phyloP scores from a whole-genome alignment of 1,140 invertebrate genomes.

The Cherax quadricarinatus region DNA sequence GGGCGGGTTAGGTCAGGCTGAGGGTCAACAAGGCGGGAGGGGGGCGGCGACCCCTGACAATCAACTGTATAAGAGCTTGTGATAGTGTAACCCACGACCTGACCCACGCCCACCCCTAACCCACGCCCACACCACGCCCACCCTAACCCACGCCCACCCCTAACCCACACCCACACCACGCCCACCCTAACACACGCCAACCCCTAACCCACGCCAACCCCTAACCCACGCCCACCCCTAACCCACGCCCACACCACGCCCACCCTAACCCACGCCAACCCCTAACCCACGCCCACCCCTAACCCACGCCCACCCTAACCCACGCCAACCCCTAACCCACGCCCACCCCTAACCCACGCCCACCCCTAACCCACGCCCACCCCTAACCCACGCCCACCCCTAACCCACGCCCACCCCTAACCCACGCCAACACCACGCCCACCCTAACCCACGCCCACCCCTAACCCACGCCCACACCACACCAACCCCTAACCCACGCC shows the following conservation, averaged over 20 bases:
- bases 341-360: too few relatives aligned
- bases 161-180: not conserved
- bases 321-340: too few relatives aligned
- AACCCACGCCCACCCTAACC: too few relatives aligned
- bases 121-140: not conserved
- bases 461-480: too few relatives aligned
- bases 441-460: too few relatives aligned
- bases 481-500: too few relatives aligned
- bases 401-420: too few relatives aligned
- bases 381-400: too few relatives aligned
- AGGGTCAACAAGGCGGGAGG: not conserved
- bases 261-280: not conserved
- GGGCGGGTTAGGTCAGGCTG: constrained; percentile 10
- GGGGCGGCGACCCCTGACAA: constrained; percentile 25
- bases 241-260: not conserved
- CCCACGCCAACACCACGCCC: too few relatives aligned
- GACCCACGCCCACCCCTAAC: not conserved
- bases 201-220: not conserved
- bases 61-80: constrained; percentile 63
- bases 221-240: not conserved
- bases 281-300: too few relatives aligned
- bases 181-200: not conserved
- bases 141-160: not conserved
- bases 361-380: too few relatives aligned
- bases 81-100: constrained; percentile 54